Evolutionary conservation across 2,888 invertebrate species (phyloP), one percentile per base, ranked within the genome.

Genomic region (Drosophila recens): DNA sequence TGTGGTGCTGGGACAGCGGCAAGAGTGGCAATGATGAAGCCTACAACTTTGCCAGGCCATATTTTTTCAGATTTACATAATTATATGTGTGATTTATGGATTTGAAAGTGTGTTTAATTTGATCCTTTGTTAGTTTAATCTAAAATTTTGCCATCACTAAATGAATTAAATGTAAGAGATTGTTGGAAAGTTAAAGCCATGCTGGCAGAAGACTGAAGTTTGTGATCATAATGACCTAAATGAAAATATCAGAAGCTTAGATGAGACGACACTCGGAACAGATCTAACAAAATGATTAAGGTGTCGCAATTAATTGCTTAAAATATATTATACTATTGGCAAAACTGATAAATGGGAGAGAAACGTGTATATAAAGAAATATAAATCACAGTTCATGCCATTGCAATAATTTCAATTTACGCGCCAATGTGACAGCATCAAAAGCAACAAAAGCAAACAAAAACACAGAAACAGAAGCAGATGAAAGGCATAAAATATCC

Each of bases 61-160:
- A 83, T 83, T 87, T 89, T 78, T 75, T 65, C 70, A 80, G 80
- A 86, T 85, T 86, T 82, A 72, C 85, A 86, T 86, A 86, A 89
- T 86, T 86, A 85, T 86, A 85, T 85, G 73, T 80, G 80, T 89
- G 89, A 86, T 86, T 86, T 86, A 86, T 85, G 85, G 80, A 78
- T 82, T 84, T 80, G 49, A 71, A 74, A 81, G 51, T 66, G 72
- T 36, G 63, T 59, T 52, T 65, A 69, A 69, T 56, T 71, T 67
- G 46, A 59, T 42, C 46, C 59, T 49, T 56, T 71, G 65, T 75
- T 68, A 43, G 49, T 68, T 62, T 46, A 4, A 23, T 13, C 17
- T 8, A 38, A 52, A 34, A 10, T 56, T 71, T 62, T 34, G 27
- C 23, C 38, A 57, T 54, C 48, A 62, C 63, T 63, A 45, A 40